These are phyloP conservation scores for Capreolus pygargus DNA, from an alignment of 2,113 vertebrate genomes.

Conservation along the genomic window DNA sequence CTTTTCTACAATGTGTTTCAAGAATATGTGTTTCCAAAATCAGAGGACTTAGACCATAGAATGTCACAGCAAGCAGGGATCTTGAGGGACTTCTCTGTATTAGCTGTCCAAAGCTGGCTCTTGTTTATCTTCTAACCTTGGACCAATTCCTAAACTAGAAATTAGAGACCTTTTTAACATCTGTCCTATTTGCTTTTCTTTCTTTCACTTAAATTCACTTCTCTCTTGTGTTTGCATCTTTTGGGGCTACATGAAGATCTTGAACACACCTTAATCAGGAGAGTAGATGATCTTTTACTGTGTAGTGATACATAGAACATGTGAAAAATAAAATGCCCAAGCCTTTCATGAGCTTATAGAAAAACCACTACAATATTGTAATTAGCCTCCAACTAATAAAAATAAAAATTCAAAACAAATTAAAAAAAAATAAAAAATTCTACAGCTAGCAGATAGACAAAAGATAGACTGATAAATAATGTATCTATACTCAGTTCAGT, in stretches of 20 bases:
- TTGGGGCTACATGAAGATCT: neutral
- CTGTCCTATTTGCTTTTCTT: neutral
- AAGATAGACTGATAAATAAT: neutral
- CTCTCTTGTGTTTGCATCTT: neutral
- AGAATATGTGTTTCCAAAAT: neutral
- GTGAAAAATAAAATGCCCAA: neutral
- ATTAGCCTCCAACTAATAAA: too few relatives aligned
- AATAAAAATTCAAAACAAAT: too few relatives aligned
- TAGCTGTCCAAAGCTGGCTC: neutral
- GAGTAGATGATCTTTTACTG: neutral
- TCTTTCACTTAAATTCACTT: neutral
- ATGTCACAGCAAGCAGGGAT: accelerated
- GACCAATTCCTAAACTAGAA: neutral
- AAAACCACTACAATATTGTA: neutral
- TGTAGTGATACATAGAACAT: neutral
- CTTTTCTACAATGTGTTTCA: neutral
- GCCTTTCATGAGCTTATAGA: neutral
- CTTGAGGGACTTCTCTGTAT: neutral
- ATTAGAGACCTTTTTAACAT: neutral
- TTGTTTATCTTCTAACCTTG: neutral
- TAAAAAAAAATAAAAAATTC: neutral
- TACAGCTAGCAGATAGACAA: neutral
- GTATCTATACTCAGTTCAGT: neutral
- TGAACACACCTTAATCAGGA: neutral
- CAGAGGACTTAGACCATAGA: neutral